These are phyloP conservation scores for Lordiphosa andalusiaca DNA, from an alignment of 2,888 invertebrate species.

Conservation along the genomic window DNA sequence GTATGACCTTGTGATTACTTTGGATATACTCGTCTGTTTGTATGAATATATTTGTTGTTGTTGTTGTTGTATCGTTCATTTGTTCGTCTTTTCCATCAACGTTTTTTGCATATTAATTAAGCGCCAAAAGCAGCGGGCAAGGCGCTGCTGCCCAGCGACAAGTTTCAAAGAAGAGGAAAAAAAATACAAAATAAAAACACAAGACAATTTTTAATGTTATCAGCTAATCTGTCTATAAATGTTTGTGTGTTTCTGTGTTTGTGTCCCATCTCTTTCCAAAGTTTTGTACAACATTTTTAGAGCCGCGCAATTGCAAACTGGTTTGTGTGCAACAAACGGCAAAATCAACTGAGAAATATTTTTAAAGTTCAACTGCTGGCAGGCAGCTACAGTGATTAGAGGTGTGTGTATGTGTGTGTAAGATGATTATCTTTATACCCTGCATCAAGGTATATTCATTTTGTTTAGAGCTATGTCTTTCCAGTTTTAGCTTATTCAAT, in stretches of 20 bases:
- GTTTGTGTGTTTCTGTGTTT: constrained; percentile 15
- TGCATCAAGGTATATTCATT: too few species aligned
- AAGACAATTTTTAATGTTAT: constrained; percentile 67
- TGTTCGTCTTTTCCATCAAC: constrained; percentile 60
- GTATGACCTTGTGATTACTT: constrained; percentile 75
- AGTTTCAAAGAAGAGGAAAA: constrained; percentile 24
- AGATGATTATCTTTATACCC: constrained; percentile 31
- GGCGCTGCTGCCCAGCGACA: constrained; percentile 24
- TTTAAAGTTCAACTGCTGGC: constrained; percentile 21
- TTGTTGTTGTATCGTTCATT: constrained; percentile 21
- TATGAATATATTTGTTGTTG: constrained; percentile 1
- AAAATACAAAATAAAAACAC: constrained; percentile 28
- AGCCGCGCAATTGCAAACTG: constrained; percentile 62
- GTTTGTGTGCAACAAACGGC: constrained; percentile 44
- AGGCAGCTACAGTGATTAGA: constrained; percentile 4
- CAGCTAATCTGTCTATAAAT: constrained; percentile 56
- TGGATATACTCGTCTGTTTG: constrained; percentile 25
- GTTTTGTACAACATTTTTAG: constrained; percentile 12
- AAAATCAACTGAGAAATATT: constrained; percentile 17
- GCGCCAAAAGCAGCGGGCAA: constrained; percentile 66
- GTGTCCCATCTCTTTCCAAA: constrained; percentile 29
- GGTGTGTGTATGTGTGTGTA: constrained; percentile 21
- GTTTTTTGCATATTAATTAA: constrained; percentile 79
- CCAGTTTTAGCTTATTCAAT: too few species aligned
- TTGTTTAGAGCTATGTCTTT: too few species aligned